Evolutionary conservation across 2,113 vertebrate species (phyloP).

Genomic region (Chaetorhynchus papuensis): DNA sequence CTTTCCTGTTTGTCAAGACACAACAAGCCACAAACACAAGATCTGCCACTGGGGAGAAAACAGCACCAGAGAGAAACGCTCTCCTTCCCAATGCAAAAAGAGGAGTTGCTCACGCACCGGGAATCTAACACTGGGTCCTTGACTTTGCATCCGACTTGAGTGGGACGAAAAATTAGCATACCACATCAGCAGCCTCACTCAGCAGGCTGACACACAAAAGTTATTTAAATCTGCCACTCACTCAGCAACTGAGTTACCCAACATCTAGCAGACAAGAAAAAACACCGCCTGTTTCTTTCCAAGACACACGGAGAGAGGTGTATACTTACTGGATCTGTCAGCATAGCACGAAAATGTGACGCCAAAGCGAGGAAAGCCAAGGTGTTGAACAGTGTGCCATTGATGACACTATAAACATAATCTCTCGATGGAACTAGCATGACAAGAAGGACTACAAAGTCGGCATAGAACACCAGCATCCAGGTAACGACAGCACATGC

Average conservation of each 20-base stretch:
- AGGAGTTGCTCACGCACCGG: background rate
- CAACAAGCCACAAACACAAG: background rate
- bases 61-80: background rate
- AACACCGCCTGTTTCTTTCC: background rate
- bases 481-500: slow-evolving; percentile 94
- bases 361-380: slow-evolving; percentile 93
- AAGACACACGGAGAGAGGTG: background rate
- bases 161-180: slow-evolving; percentile 7
- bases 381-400: slow-evolving; percentile 88
- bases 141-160: background rate
- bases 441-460: slow-evolving; percentile 96
- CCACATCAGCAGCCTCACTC: background rate
- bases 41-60: background rate
- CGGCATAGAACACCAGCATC: slow-evolving; percentile 93
- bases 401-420: slow-evolving; percentile 86
- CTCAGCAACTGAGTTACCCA: background rate
- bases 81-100: background rate
- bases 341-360: slow-evolving; percentile 93
- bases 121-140: background rate
- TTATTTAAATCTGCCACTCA: slow-evolving; percentile 31
- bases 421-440: slow-evolving; percentile 90
- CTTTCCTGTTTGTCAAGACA: slow-evolving; percentile 35
- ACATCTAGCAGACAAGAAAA: slow-evolving; percentile 26
- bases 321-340: slow-evolving; percentile 94
- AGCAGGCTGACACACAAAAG: background rate